A percentile compares a stretch with the other conserved stretches of the same genome.
Evolutionary conservation across 2,797 vertebrate genomes (phyloP).

Genomic region (Gymnopithys bicolor): DNA sequence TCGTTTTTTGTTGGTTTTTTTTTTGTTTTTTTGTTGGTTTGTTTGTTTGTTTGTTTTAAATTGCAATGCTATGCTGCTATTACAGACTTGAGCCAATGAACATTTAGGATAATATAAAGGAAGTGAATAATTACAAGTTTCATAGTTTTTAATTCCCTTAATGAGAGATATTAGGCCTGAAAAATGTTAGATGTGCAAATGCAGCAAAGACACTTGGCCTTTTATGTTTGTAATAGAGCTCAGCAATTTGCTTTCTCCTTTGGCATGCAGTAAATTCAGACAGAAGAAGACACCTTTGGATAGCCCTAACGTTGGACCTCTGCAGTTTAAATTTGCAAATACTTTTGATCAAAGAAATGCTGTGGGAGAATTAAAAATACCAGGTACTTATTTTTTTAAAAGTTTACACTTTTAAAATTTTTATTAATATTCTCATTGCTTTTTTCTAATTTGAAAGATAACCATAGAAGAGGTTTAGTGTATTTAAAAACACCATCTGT

Average conservation of each 20-base stretch:
- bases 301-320: background rate
- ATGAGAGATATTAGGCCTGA: background rate
- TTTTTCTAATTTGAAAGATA: background rate
- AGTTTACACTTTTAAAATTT: background rate
- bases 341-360: background rate
- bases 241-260: background rate
- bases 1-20: background rate
- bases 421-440: background rate
- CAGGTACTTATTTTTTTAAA: background rate
- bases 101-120: background rate
- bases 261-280: background rate
- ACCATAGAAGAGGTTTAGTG: background rate
- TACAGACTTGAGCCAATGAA: background rate
- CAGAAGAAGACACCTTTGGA: background rate
- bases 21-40: background rate
- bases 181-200: background rate
- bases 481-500: background rate
- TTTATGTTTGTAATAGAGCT: background rate
- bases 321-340: background rate
- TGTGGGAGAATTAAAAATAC: fast-evolving
- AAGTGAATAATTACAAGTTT: background rate
- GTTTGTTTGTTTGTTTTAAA: background rate
- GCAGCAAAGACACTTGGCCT: background rate
- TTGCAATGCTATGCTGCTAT: background rate
- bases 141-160: background rate